Evolutionary conservation across 2,113 vertebrate genomes (phyloP), one percentile per base, ranked within the genome.

Genomic region (Chloropsis cyanopogon): DNA sequence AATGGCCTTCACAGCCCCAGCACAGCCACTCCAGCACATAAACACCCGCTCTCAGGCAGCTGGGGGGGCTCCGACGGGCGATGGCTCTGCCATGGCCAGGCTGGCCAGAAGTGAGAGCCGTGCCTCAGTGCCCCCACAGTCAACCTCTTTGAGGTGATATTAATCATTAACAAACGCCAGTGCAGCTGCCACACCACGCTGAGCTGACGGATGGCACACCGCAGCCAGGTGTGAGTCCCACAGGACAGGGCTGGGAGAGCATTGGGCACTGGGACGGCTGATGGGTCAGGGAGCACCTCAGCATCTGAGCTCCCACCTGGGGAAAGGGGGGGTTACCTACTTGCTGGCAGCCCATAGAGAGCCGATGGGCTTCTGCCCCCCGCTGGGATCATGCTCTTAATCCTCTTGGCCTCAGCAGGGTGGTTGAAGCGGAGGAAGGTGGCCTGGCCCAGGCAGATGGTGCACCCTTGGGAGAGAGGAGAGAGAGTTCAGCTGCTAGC

Each of bases 351-450:
- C 68, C 96, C 96, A 3, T 96, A 97, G 69, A 94, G 69, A 75
- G 97, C 61, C 0, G 92, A 83, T 3, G 95, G 94, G 86, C 97
- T 98, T 76, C 96, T 95, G 91, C 73, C 96, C 52, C 97, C 98
- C 2, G 96, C 97, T 1, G 99, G 98, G 96, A 99, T 97, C 99
- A 99, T 99, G 97, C 98, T 99, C 97, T 99, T 99, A 98, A 99
- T 99, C 97, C 99, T 98, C 97, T 98, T 98, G 95, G 99, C 99
- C 97, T 99, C 99, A 2, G 99, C 99, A 3, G 99, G 99, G 94
- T 99, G 99, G 96, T 99, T 99, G 97, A 99, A 99, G 82, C 99
- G 99, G 80, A 99, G 98, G 96, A 99, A 99, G 73, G 98, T 98
- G 10, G 99, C 98, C 97, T 99, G 99, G 76, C 99, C 99, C 91